These are phyloP conservation scores for Ophion ellenae DNA, from an alignment of 2,888 invertebrate species.

Conservation along the genomic window DNA sequence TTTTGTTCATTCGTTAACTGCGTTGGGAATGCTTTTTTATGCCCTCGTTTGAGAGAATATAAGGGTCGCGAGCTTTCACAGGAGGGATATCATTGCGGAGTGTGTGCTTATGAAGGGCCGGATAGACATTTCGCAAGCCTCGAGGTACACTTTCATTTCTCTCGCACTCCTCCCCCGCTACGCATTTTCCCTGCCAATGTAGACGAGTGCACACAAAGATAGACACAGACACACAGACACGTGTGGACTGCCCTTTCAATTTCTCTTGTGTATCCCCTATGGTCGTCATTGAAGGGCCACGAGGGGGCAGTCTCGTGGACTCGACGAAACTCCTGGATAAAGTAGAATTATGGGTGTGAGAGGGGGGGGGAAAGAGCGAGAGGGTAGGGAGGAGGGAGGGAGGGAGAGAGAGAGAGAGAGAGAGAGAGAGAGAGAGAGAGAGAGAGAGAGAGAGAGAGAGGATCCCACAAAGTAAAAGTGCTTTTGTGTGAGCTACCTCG, in stretches of 20 bases:
- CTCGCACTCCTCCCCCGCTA: background rate
- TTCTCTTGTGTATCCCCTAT: slow-evolving; percentile 11
- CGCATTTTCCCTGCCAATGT: slow-evolving; percentile 9
- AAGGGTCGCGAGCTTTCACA: slow-evolving; percentile 2
- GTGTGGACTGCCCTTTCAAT: slow-evolving; percentile 35
- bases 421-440: slow-evolving; percentile 16
- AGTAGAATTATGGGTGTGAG: slow-evolving; percentile 52
- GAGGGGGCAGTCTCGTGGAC: slow-evolving; percentile 40
- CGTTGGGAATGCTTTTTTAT: background rate
- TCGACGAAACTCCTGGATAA: slow-evolving; percentile 46
- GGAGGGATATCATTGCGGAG: slow-evolving; percentile 18
- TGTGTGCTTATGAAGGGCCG: slow-evolving; percentile 22
- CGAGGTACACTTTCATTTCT: slow-evolving; percentile 46
- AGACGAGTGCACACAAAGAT: background rate
- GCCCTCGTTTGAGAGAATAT: background rate
- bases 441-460: slow-evolving; percentile 16
- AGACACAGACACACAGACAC: slow-evolving; percentile 9
- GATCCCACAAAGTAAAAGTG: no score
- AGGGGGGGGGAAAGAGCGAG: slow-evolving; percentile 1
- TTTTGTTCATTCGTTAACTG: background rate
- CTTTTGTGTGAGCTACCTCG: slow-evolving; percentile 1
- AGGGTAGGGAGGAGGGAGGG: background rate
- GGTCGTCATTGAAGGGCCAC: slow-evolving; percentile 55
- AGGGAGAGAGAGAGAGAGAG: slow-evolving; percentile 1
- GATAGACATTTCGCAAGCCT: slow-evolving; percentile 28